These are phyloP conservation scores for Hydroisotoma schaefferi DNA, from an alignment of 2,888 invertebrate genomes.

Conservation along the genomic window DNA sequence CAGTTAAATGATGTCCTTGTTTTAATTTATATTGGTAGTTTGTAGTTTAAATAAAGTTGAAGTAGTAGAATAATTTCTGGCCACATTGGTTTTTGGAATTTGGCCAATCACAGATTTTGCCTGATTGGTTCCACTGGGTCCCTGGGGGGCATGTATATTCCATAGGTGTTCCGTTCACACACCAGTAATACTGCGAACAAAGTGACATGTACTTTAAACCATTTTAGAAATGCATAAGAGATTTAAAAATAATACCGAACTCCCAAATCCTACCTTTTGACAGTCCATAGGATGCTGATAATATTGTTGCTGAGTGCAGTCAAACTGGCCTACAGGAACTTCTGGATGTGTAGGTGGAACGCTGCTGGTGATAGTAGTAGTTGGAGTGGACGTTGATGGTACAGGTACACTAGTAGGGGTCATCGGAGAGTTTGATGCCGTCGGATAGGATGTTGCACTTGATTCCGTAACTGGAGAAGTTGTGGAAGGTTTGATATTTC, in stretches of 20 bases:
- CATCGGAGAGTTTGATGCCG: constrained; percentile 13
- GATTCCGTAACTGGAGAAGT: constrained; percentile 34
- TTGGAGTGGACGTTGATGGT: constrained; percentile 14
- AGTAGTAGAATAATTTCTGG: constrained; percentile 22
- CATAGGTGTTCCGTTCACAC: constrained; percentile 71
- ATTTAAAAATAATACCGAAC: too few relatives aligned
- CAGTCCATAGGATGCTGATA: constrained; percentile 45
- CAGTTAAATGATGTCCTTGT: too few relatives aligned
- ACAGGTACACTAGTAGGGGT: constrained; percentile 10
- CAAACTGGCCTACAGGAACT: neutral
- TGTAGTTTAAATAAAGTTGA: constrained; percentile 8
- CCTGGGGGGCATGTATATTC: constrained; percentile 72
- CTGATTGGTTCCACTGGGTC: constrained; percentile 68
- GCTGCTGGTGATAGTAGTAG: neutral
- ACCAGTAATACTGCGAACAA: constrained; percentile 77
- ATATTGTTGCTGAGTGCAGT: constrained; percentile 44
- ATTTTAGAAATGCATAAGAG: too few relatives aligned
- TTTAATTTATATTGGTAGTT: neutral
- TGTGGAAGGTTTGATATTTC: constrained; percentile 41
- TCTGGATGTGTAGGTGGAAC: neutral
- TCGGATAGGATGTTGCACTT: too few relatives aligned
- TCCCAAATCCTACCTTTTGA: constrained; percentile 43
- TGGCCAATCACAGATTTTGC: constrained; percentile 78
- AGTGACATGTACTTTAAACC: too few relatives aligned
- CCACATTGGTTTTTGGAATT: constrained; percentile 49